These are phyloP conservation scores for Luperina nickerlii DNA, from an alignment of 2,888 invertebrate genomes.

Conservation along the genomic window DNA sequence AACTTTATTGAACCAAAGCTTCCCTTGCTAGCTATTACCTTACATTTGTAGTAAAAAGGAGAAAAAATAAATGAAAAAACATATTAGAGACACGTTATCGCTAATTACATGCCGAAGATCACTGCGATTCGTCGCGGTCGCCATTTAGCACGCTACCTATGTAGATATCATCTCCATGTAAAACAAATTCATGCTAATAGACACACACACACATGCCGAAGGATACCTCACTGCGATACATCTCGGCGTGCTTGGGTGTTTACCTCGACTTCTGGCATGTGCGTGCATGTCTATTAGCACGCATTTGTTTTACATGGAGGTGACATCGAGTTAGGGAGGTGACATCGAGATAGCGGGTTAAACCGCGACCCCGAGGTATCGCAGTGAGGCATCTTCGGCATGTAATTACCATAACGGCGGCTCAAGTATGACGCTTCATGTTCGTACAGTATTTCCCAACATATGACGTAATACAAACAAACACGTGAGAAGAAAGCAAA, in stretches of 20 bases:
- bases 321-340: background rate
- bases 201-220: background rate
- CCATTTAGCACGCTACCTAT: no score
- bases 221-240: background rate
- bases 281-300: background rate
- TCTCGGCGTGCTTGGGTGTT: no score
- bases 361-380: background rate
- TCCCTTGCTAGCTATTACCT: no score
- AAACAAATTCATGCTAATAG: background rate
- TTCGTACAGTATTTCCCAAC: background rate
- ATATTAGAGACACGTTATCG: background rate
- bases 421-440: background rate
- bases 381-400: background rate
- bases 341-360: background rate
- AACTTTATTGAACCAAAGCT: background rate
- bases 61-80: background rate
- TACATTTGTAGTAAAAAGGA: background rate
- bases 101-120: background rate
- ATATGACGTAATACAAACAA: slow-evolving; percentile 17
- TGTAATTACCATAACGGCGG: background rate
- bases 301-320: background rate
- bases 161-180: background rate
- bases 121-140: no score
- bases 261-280: no score
- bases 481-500: slow-evolving; percentile 29